Conservation (phyloP, 2,888 invertebrate species). For the Uropetala carovei region DNA sequence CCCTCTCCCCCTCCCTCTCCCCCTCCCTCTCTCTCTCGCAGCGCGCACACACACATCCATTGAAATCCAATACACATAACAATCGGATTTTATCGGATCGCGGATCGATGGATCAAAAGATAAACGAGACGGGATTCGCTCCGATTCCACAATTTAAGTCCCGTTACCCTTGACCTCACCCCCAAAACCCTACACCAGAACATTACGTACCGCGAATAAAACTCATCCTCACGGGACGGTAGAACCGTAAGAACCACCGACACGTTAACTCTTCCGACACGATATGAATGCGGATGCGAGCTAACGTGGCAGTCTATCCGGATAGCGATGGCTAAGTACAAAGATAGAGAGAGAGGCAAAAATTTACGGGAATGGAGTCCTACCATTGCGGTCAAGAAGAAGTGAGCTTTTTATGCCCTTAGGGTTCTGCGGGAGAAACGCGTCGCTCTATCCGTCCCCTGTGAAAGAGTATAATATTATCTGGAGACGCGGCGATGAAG, state of each 20-base stretch:
- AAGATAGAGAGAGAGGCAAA: too few relatives aligned
- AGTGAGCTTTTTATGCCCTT: background rate
- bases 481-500: background rate
- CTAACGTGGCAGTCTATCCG: too few relatives aligned
- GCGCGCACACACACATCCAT: background rate
- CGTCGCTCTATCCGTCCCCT: background rate
- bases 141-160: background rate
- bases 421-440: background rate
- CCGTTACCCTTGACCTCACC: background rate
- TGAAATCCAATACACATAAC: background rate
- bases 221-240: background rate
- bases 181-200: background rate
- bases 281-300: background rate
- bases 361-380: too few relatives aligned
- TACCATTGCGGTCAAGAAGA: too few relatives aligned
- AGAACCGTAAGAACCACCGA: background rate
- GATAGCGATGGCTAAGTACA: too few relatives aligned
- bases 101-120: background rate
- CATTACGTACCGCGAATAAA: background rate
- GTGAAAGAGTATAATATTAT: background rate
- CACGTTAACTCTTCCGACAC: background rate
- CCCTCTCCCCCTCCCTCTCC: too few relatives aligned
- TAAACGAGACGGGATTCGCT: background rate
- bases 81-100: background rate
- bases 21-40: too few relatives aligned